Base-by-base conservation (phyloP, 2,113 vertebrate genomes). In the Alethe diademata region DNA sequence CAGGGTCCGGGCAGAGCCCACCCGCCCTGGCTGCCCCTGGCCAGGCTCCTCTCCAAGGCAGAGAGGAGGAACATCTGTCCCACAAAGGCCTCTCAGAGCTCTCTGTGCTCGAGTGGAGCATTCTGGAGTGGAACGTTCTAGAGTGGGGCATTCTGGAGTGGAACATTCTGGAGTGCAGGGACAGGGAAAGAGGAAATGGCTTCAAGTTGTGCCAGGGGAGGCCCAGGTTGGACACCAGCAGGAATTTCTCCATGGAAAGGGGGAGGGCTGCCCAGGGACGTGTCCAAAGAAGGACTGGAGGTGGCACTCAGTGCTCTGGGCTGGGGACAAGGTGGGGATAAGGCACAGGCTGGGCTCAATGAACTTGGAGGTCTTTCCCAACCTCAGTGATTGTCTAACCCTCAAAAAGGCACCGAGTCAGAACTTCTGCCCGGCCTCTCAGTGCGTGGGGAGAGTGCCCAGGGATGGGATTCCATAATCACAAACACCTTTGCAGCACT, bases 401-500 rank as follows among this genome's bases (percentile, higher is more conserved):
- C 47, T 70, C 42, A 83, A 47, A 76, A 89, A 92, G 38, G 23
- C 36, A 26, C 47, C 1, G 20, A 96, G 88, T 72, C 96, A 91
- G 93, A 95, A 95, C 95, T 95, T 96, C 89, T 69, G 75, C 94
- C 10, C 14, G 90, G 87, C 94, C 75, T 2, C 7, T 88, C 86
- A 12, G 80, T 23, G 20, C 45, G 8, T 6, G 18, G 83, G 66
- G 90, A 96, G 95, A 88, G 84, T 5, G 89, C 24, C 92, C 95
- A n/a, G 95, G 92, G 92, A 67, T 67, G 84, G 96, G 91, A 96
- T 96, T 97, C 96, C 96, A 79, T 95, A 40, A 83, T 78, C 95
- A 81, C 98, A 97, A 97, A 97, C 96, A 98, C 97, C 98, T 98
- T 89, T 83, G 95, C 95, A 95, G 97, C 97, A 94, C 93, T 98